These are phyloP conservation scores for Isotomurus palustris DNA, from an alignment of 2,888 invertebrate genomes.

Conservation along the genomic window DNA sequence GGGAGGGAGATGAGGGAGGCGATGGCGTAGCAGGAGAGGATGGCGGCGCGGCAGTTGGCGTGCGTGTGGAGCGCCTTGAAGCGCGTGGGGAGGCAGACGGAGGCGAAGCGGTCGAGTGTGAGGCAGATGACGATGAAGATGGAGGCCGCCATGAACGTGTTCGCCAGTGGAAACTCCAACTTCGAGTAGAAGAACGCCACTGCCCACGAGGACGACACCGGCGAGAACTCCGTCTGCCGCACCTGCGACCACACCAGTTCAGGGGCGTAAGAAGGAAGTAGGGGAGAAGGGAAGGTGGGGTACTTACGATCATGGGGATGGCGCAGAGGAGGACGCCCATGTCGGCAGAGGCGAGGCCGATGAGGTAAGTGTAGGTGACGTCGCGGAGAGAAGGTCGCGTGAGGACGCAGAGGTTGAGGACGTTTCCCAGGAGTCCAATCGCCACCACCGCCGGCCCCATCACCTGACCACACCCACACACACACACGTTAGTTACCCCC, in stretches of 20 bases:
- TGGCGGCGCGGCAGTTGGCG: constrained; percentile 49
- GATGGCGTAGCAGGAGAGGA: constrained; percentile 49
- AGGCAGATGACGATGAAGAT: constrained; percentile 56
- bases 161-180: constrained; percentile 53
- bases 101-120: constrained; percentile 54
- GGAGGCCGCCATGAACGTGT: constrained; percentile 54
- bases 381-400: constrained; percentile 52
- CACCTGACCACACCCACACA: too few species aligned
- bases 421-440: constrained; percentile 53
- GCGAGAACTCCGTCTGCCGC: constrained; percentile 41
- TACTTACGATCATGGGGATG: constrained; percentile 47
- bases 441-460: constrained; percentile 52
- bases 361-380: constrained; percentile 53
- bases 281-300: background rate
- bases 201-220: constrained; percentile 42
- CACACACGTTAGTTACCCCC: too few species aligned
- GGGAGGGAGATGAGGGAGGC: constrained; percentile 52
- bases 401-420: constrained; percentile 53
- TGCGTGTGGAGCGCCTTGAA: constrained; percentile 50
- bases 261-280: background rate
- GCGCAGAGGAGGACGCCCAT: constrained; percentile 53
- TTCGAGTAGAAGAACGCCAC: constrained; percentile 51
- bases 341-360: constrained; percentile 52
- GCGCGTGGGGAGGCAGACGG: constrained; percentile 52
- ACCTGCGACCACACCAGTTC: too few species aligned